Evolutionary conservation across 2,888 invertebrate genomes (phyloP).

Genomic region (Heliconius ismenius): DNA sequence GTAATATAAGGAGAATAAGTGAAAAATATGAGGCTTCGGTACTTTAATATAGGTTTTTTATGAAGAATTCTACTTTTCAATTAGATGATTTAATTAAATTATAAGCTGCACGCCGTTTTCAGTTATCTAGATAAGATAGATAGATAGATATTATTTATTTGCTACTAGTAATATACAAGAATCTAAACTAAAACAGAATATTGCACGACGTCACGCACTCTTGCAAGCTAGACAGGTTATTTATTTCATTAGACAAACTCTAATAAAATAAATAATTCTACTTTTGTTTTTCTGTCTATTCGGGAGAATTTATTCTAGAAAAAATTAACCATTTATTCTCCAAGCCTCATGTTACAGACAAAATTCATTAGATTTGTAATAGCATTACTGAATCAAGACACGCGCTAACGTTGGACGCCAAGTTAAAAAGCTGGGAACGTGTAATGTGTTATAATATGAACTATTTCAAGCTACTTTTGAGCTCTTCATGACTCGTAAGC

Average conservation of each 20-base stretch:
- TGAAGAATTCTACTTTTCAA: neutral
- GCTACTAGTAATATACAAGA: neutral
- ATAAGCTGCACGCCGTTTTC: neutral
- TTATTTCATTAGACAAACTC: neutral
- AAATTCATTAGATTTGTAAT: no score
- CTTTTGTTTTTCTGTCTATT: neutral
- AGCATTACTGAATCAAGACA: neutral
- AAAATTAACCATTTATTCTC: no score
- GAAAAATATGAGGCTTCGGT: conserved; percentile 28
- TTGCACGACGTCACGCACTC: conserved; percentile 3
- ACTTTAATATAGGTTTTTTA: conserved; percentile 18
- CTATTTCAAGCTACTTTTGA: no score
- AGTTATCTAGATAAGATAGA: no score
- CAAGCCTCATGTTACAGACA: no score
- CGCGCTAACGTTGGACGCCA: no score
- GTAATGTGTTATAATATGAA: no score
- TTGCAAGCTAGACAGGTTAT: neutral
- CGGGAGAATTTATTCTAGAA: neutral
- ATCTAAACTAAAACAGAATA: neutral
- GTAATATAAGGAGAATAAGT: conserved; percentile 22
- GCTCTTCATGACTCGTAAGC: no score
- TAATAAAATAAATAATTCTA: conserved; percentile 8
- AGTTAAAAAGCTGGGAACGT: no score
- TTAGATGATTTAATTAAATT: conserved; percentile 16
- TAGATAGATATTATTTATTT: neutral